These are phyloP conservation scores for Cariama cristata DNA, from an alignment of 2,113 vertebrate species.

Conservation along the genomic window DNA sequence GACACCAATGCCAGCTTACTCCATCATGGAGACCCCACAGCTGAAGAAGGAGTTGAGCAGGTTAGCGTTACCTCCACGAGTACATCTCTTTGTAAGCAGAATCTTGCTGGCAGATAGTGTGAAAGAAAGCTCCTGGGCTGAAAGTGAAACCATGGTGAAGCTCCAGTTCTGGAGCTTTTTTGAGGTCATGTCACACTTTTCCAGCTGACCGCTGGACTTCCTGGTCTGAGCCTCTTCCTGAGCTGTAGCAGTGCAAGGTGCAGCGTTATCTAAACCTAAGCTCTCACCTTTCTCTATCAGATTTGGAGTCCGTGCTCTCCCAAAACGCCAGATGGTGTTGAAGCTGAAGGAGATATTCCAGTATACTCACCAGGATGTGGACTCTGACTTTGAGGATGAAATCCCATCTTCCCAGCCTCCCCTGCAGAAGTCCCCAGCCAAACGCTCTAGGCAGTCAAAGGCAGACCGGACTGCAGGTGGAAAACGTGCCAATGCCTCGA, in stretches of 20 bases:
- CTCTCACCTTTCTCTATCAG: constrained; percentile 65
- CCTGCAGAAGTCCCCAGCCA: background rate
- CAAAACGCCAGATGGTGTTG: constrained; percentile 93
- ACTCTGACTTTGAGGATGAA: constrained; percentile 83
- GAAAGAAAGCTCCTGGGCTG: background rate
- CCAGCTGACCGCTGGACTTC: background rate
- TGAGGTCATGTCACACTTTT: background rate
- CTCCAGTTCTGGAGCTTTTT: background rate
- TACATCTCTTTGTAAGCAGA: background rate
- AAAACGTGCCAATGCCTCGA: background rate
- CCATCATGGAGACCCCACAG: constrained; percentile 92
- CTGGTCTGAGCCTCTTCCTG: background rate
- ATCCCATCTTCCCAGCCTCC: constrained; percentile 43
- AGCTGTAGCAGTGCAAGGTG: background rate
- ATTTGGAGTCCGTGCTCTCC: constrained; percentile 92
- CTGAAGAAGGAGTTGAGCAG: constrained; percentile 90
- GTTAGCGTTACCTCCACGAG: constrained; percentile 67
- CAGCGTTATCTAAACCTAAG: background rate
- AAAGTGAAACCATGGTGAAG: background rate
- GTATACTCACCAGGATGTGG: constrained; percentile 88
- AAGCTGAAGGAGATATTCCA: constrained; percentile 98
- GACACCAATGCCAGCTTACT: constrained; percentile 91
- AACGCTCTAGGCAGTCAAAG: background rate
- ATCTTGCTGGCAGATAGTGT: background rate
- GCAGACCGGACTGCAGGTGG: background rate